Conservation (phyloP, 2,797 vertebrate species). For the Spea hammondii region DNA sequence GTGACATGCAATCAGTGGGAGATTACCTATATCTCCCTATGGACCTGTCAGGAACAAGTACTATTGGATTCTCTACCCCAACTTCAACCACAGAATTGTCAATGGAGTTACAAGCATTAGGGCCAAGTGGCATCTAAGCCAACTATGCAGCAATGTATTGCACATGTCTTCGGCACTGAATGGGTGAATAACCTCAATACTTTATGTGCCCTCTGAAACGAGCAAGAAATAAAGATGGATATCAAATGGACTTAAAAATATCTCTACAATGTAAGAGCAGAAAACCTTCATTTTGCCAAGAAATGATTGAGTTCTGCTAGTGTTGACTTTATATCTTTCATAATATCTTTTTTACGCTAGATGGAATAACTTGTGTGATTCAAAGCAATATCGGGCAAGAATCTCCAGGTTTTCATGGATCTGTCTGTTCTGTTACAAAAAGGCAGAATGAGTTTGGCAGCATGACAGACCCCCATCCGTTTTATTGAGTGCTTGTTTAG, state of each 20-base stretch:
- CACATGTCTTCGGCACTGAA: neutral
- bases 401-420: constrained; percentile 20
- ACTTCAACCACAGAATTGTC: too few species aligned
- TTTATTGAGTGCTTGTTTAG: constrained; percentile 21
- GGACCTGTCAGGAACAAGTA: too few species aligned
- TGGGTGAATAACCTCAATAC: neutral
- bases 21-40: too few species aligned
- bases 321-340: constrained; percentile 18
- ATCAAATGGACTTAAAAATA: constrained; percentile 20
- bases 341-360: constrained; percentile 13
- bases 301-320: constrained; percentile 20
- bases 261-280: constrained; percentile 1
- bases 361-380: constrained; percentile 11
- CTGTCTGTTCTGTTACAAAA: constrained; percentile 18
- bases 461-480: constrained; percentile 4
- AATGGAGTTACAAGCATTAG: too few species aligned
- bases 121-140: too few species aligned
- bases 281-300: constrained; percentile 13
- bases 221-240: neutral
- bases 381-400: neutral
- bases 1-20: too few species aligned
- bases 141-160: too few species aligned
- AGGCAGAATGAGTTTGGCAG: constrained; percentile 13
- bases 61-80: too few species aligned
- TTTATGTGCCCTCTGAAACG: neutral